These are phyloP conservation scores for Pseudoips prasinana DNA, from an alignment of 2,888 invertebrate species.

Conservation along the genomic window DNA sequence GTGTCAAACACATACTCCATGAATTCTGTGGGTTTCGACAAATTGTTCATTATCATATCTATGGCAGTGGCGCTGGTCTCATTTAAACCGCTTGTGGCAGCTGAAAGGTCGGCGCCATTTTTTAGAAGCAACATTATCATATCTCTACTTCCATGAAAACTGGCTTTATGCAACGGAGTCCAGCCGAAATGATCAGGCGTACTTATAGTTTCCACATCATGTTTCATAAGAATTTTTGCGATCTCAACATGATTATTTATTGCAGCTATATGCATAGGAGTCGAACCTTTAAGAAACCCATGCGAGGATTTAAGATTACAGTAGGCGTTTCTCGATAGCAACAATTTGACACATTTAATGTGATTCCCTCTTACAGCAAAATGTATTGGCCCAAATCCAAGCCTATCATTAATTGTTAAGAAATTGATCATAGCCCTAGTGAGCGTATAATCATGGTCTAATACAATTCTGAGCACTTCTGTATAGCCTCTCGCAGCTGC, in stretches of 20 bases:
- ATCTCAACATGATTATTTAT: conserved; percentile 47
- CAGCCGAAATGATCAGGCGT: conserved; percentile 4
- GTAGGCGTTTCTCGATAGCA: conserved; percentile 31
- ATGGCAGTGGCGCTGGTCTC: conserved; percentile 47
- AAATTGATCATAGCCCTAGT: conserved; percentile 44
- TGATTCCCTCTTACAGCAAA: conserved; percentile 31
- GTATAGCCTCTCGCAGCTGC: conserved; percentile 60
- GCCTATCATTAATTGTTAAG: conserved; percentile 17
- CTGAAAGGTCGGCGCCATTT: conserved; percentile 51
- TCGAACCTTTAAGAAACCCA: conserved; percentile 1
- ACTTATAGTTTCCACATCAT: conserved; percentile 46
- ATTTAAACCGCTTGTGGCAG: not conserved
- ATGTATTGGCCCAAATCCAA: conserved; percentile 27
- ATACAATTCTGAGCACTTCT: conserved; percentile 70
- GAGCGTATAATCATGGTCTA: conserved; percentile 57
- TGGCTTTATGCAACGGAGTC: conserved; percentile 53
- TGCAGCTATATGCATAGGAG: conserved; percentile 53
- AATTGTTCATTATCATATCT: conserved; percentile 60
- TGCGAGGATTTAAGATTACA: conserved; percentile 8
- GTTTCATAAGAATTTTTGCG: conserved; percentile 45
- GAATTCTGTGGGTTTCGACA: conserved; percentile 67
- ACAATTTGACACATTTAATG: conserved; percentile 46
- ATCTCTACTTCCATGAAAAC: conserved; percentile 68
- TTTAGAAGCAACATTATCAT: conserved; percentile 57
- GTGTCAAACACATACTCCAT: conserved; percentile 69